Conservation (phyloP, 2,113 vertebrate genomes). For the Scartelaos histophorus region DNA sequence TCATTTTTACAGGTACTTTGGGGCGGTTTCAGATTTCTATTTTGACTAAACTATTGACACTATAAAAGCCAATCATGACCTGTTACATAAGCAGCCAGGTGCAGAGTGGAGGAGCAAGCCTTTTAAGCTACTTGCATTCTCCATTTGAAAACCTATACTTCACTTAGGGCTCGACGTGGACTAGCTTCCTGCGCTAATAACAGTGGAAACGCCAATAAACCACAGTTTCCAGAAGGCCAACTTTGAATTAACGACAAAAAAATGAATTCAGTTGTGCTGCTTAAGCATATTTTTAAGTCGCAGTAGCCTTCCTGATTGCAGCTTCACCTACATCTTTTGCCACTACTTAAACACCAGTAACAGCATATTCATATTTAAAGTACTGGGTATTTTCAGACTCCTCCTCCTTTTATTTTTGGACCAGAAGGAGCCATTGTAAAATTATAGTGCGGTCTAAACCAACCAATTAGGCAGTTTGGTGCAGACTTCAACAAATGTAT, state of each 20-base stretch:
- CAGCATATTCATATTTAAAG: no score
- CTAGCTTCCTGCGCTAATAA: constrained; percentile 5
- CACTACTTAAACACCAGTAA: no score
- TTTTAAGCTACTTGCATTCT: constrained; percentile 15
- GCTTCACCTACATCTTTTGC: no score
- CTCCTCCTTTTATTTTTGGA: no score
- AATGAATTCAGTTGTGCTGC: background rate
- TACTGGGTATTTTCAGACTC: no score
- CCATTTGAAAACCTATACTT: constrained; percentile 20
- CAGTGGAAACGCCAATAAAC: constrained; percentile 18
- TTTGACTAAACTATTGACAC: background rate
- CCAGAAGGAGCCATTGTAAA: no score
- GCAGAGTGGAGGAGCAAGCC: constrained; percentile 11
- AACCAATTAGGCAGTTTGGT: no score
- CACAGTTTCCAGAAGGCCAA: background rate
- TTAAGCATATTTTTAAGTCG: background rate
- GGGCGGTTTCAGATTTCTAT: no score
- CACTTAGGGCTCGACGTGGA: background rate
- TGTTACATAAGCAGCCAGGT: constrained; percentile 42
- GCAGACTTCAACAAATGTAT: no score
- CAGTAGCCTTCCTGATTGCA: no score
- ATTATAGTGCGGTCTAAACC: no score
- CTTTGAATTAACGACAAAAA: background rate
- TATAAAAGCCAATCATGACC: background rate
- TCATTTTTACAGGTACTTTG: background rate